phyloP scores from a whole-genome alignment of 2,888 invertebrate genomes.

The Archaeoteleia sp. region DNA sequence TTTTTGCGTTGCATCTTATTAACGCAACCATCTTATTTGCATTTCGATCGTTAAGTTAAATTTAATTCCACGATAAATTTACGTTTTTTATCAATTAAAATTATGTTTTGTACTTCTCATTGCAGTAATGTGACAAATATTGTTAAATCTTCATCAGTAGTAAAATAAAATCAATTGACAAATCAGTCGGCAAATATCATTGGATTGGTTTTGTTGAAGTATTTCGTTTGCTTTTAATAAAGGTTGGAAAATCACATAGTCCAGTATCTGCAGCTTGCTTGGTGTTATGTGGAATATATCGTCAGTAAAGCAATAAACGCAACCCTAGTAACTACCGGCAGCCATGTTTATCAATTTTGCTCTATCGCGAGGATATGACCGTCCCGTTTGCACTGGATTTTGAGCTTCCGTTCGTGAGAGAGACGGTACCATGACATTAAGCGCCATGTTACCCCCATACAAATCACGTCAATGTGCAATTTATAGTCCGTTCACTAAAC shows the following conservation, averaged over 20 bases:
- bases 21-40: slow-evolving; percentile 31
- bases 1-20: slow-evolving; percentile 29
- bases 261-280: slow-evolving; percentile 5
- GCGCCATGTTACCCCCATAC: slow-evolving; percentile 64
- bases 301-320: slow-evolving; percentile 17
- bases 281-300: slow-evolving; percentile 12
- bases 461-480: slow-evolving; percentile 68
- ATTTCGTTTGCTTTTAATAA: slow-evolving; percentile 27
- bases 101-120: too few species aligned
- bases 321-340: slow-evolving; percentile 25
- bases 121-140: too few species aligned
- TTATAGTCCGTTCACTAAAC: slow-evolving; percentile 61
- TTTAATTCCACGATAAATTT: slow-evolving; percentile 9
- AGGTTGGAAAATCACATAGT: slow-evolving; percentile 15
- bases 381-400: slow-evolving; percentile 48
- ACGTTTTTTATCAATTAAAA: too few species aligned
- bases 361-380: slow-evolving; percentile 43
- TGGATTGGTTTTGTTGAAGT: background rate
- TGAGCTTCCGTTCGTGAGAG: slow-evolving; percentile 60
- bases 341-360: slow-evolving; percentile 43
- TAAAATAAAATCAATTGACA: background rate
- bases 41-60: slow-evolving; percentile 18
- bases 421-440: slow-evolving; percentile 64
- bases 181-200: slow-evolving; percentile 5
- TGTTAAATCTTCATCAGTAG: too few species aligned